Percentiles rank a stretch among this genome's conserved stretches.
phyloP scores from a whole-genome alignment of 2,888 invertebrate genomes.

The Onchidella celtica region DNA sequence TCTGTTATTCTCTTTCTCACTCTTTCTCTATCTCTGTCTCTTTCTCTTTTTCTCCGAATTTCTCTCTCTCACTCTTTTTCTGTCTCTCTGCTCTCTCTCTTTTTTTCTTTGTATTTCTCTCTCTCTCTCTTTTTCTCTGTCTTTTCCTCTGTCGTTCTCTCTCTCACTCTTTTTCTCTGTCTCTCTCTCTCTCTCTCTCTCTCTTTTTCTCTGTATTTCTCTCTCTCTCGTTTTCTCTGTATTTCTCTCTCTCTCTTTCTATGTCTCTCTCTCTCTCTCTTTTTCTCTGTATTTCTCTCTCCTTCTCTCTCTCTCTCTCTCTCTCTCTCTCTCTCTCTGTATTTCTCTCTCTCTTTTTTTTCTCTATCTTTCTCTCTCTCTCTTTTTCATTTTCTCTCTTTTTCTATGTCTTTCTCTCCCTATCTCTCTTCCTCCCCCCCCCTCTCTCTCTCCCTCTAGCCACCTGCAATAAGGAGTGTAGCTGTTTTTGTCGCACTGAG shows the following conservation, averaged over 20 bases:
- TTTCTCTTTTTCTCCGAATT: not conserved
- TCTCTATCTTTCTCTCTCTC: too few relatives aligned
- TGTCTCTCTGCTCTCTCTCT: not conserved
- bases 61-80: not conserved
- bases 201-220: not conserved
- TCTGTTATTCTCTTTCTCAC: not conserved
- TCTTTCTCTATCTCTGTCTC: not conserved
- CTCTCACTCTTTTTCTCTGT: not conserved
- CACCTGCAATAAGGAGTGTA: too few relatives aligned
- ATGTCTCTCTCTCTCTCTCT: too few relatives aligned
- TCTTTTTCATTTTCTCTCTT: too few relatives aligned
- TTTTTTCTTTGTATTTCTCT: not conserved
- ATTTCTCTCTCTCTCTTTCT: too few relatives aligned
- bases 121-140: not conserved
- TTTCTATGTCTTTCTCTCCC: not conserved
- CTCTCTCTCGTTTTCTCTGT: not conserved
- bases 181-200: constrained; percentile 16
- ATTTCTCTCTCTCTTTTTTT: too few relatives aligned
- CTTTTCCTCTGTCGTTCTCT: not conserved
- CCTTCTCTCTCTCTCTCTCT: not conserved
- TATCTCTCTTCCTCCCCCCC: not conserved
- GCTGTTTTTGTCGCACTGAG: too few relatives aligned
- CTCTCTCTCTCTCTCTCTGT: too few relatives aligned
- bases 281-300: not conserved
- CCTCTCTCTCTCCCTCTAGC: not conserved